Evolutionary conservation across 2,797 vertebrate genomes (phyloP), one percentile per base, ranked within the genome.

Genomic region (Aulostomus chinensis): DNA sequence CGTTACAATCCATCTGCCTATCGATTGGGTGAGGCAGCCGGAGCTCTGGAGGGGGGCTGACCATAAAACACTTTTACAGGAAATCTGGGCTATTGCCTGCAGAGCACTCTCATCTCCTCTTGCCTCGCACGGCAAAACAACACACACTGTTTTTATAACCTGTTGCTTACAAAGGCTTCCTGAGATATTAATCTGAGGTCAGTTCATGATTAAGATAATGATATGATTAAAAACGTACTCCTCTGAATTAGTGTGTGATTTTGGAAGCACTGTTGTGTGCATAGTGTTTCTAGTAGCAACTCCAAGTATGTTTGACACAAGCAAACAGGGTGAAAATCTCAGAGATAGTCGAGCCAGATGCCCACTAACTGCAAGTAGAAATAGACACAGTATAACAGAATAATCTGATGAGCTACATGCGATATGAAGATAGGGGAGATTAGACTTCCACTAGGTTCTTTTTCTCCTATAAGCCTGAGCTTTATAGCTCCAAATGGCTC

Each of bases 401-500:
- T 81, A 81, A 77, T 70, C 68, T 67, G 72, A 76, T 74, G 72
- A 77, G 59, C 62, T 63, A 62, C 69, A 76, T 61, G 66, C 65
- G 73, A 81, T 76, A 56, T 66, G 73, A 72, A 76, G 80, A 83
- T 80, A 81, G 35, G 68, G 46, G 54, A 83, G 77, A 78, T 87
- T 85, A 82, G 79, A 84, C 81, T 60, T 83, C 65, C 70, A 59
- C 73, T 73, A 47, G 61, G 57, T 85, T 81, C 71, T 78, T 77
- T 71, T 86, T 80, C 78, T 79, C 67, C 81, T 79, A 78, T 83
- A 83, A 86, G 70, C 80, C 45, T 26, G 70, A 60, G 78, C 73
- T 83, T 87, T 81, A 82, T 81, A 75, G 83, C 87, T 89, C 83
- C 78, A 91, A 91, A 92, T 90, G 89, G 87, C 76, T 86, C 68